phyloP scores from a whole-genome alignment of 2,888 invertebrate species.

The Drosophila tanythrix region DNA sequence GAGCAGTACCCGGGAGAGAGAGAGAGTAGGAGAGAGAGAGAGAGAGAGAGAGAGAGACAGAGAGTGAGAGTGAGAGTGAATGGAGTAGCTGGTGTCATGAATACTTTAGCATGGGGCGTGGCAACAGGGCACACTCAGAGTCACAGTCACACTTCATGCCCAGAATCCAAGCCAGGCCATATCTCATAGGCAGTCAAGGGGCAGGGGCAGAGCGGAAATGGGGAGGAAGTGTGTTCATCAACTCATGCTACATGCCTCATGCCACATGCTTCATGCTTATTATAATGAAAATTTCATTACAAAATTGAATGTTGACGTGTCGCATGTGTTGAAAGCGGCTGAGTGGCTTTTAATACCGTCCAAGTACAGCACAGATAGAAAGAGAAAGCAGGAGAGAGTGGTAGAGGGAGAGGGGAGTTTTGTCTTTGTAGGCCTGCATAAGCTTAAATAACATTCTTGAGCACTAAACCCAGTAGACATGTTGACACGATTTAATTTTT shows the following conservation, averaged over 20 bases:
- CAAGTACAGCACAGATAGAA: neutral
- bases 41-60: neutral
- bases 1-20: slow-evolving; percentile 23
- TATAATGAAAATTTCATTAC: slow-evolving; percentile 77
- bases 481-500: slow-evolving; percentile 4
- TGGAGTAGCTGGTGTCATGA: slow-evolving; percentile 50
- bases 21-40: neutral
- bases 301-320: slow-evolving; percentile 79
- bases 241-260: slow-evolving; percentile 52
- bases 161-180: slow-evolving; percentile 35
- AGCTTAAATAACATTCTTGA: slow-evolving; percentile 12
- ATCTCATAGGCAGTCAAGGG: slow-evolving; percentile 4
- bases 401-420: neutral
- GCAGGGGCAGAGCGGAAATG: neutral
- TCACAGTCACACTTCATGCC: slow-evolving; percentile 12
- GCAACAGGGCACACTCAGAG: slow-evolving; percentile 20
- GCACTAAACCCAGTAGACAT: neutral
- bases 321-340: slow-evolving; percentile 56
- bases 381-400: neutral
- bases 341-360: slow-evolving; percentile 32
- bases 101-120: slow-evolving; percentile 67
- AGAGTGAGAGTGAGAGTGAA: slow-evolving; percentile 5
- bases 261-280: slow-evolving; percentile 57
- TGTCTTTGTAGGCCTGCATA: neutral
- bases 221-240: slow-evolving; percentile 29